A percentile compares a stretch with the other conserved stretches of the same genome.
Evolutionary conservation across 2,888 invertebrate species (phyloP).

Genomic region (Bembecia ichneumoniformis): DNA sequence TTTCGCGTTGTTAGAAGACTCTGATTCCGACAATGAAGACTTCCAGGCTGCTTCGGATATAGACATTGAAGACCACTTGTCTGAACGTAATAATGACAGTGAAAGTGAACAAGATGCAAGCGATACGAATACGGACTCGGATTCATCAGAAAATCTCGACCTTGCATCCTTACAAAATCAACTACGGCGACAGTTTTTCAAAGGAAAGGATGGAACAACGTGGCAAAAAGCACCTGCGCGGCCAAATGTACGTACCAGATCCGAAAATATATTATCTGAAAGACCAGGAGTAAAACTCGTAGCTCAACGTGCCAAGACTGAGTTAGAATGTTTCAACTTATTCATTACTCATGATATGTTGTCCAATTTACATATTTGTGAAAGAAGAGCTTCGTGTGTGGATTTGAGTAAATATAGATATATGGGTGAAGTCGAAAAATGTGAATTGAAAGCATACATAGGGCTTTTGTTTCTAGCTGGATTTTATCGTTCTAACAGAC

Average conservation of each 20-base stretch:
- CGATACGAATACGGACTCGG: neutral
- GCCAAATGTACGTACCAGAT: neutral
- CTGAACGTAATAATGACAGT: neutral
- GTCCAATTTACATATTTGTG: neutral
- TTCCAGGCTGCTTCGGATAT: neutral
- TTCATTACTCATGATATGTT: slow-evolving; percentile 1
- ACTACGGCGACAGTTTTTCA: slow-evolving; percentile 1
- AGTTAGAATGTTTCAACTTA: slow-evolving; percentile 2
- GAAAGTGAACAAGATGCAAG: slow-evolving; percentile 1
- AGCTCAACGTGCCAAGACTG: neutral
- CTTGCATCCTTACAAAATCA: slow-evolving; percentile 1
- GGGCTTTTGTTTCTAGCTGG: neutral
- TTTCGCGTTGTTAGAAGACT: slow-evolving; percentile 4
- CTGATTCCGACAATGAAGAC: slow-evolving; percentile 3
- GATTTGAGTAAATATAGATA: slow-evolving; percentile 1
- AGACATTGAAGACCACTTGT: too few species aligned
- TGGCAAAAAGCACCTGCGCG: slow-evolving; percentile 2
- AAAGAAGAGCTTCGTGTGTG: slow-evolving; percentile 1
- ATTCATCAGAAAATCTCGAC: slow-evolving; percentile 3
- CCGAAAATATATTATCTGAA: slow-evolving; percentile 1
- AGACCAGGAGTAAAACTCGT: neutral
- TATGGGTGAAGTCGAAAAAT: neutral
- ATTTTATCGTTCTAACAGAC: slow-evolving; percentile 1
- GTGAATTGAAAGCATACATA: slow-evolving; percentile 6
- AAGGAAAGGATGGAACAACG: slow-evolving; percentile 2